A percentile compares a stretch with the other conserved stretches of the same genome.
Conservation (phyloP, 1,140 invertebrate genomes). For the Elysia chlorotica region DNA sequence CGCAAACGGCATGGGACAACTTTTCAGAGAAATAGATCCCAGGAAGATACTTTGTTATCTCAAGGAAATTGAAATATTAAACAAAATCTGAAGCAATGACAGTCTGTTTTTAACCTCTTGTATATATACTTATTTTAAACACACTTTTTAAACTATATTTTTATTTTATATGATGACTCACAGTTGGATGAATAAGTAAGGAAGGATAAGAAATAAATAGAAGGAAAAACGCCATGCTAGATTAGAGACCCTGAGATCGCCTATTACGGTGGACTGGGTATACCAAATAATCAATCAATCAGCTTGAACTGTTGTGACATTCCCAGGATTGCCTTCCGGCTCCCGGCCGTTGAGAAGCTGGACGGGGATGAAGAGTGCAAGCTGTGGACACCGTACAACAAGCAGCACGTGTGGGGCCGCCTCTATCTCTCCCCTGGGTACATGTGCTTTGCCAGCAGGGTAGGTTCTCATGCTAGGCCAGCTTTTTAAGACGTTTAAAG, state of each 20-base stretch:
- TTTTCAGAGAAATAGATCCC: too few species aligned
- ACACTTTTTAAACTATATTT: neutral
- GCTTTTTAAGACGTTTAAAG: neutral
- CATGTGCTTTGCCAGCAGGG: constrained; percentile 93
- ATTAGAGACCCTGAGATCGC: too few species aligned
- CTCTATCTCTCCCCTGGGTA: constrained; percentile 94
- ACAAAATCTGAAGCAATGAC: too few species aligned
- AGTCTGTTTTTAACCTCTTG: too few species aligned
- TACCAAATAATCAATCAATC: neutral
- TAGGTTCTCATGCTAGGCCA: constrained; percentile 62
- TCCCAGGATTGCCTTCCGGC: constrained; percentile 81
- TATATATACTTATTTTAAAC: too few species aligned
- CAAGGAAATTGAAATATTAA: too few species aligned
- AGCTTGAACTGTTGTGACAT: neutral
- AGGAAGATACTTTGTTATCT: too few species aligned
- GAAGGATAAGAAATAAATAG: neutral
- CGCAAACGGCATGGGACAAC: too few species aligned
- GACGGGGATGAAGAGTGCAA: constrained; percentile 90
- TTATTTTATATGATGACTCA: neutral
- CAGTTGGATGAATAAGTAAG: neutral
- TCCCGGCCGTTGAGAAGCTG: constrained; percentile 86
- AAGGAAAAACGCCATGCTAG: neutral
- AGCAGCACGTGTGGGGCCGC: constrained; percentile 84
- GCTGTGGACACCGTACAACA: constrained; percentile 95
- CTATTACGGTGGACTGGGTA: neutral